phyloP scores from a whole-genome alignment of 1,140 invertebrate genomes.

The Andrena cerasifolii region DNA sequence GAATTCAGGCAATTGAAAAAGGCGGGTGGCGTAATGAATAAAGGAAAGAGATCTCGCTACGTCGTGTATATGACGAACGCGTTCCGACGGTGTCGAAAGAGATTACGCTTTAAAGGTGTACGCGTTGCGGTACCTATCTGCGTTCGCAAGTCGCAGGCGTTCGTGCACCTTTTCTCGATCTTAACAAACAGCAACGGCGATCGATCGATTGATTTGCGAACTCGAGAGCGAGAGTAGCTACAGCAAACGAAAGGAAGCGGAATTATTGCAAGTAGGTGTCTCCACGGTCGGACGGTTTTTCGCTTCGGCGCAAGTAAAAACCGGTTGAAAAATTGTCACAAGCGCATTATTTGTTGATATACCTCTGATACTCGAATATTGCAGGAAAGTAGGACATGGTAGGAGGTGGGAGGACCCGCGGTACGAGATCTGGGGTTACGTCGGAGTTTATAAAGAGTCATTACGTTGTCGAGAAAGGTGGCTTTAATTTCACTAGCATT shows the following conservation, averaged over 20 bases:
- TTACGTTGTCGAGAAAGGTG: conserved; percentile 79
- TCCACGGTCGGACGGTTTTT: too few relatives aligned
- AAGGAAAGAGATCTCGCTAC: conserved; percentile 28
- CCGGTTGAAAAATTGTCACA: background rate
- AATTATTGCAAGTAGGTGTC: too few relatives aligned
- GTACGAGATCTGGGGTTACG: conserved; percentile 35
- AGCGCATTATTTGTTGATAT: conserved; percentile 38
- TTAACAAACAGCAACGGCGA: too few relatives aligned
- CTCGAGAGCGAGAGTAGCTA: too few relatives aligned
- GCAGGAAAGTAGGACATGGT: conserved; percentile 52
- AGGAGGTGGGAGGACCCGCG: conserved; percentile 39
- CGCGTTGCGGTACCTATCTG: too few relatives aligned
- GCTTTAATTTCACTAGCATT: conserved; percentile 81
- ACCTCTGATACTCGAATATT: conserved; percentile 51
- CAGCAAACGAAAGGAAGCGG: background rate
- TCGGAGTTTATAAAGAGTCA: conserved; percentile 54
- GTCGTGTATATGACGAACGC: conserved; percentile 30
- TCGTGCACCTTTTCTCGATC: too few relatives aligned
- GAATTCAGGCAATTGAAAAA: conserved; percentile 25
- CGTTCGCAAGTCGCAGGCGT: too few relatives aligned
- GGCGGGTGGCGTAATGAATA: conserved; percentile 26
- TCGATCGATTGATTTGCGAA: background rate
- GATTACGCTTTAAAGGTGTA: background rate
- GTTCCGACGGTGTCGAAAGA: conserved; percentile 15
- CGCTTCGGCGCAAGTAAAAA: background rate